Percentiles rank a stretch among this genome's conserved stretches.
Conservation (phyloP, 2,888 invertebrate species). For the Macrosiphum euphorbiae region DNA sequence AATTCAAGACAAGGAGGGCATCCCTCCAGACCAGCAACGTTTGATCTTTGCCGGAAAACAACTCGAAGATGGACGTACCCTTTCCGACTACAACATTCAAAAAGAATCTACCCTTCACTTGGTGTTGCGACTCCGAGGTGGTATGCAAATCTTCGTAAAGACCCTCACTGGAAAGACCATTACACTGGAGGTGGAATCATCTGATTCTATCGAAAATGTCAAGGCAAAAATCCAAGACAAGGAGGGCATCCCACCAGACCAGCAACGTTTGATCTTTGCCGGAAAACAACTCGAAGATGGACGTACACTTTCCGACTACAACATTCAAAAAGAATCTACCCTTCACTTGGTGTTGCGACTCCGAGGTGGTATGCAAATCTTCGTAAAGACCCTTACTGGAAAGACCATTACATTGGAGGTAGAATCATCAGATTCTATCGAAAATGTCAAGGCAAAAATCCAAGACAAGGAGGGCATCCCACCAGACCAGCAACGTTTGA, state of each 20-base stretch:
- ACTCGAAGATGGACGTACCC: slow-evolving; percentile 74
- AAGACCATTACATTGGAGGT: slow-evolving; percentile 73
- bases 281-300: slow-evolving; percentile 76
- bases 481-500: slow-evolving; percentile 76
- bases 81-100: slow-evolving; percentile 75
- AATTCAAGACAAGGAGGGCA: slow-evolving; percentile 70
- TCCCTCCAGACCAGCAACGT: slow-evolving; percentile 71
- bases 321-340: slow-evolving; percentile 75
- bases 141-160: slow-evolving; percentile 65
- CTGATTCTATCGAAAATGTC: slow-evolving; percentile 74
- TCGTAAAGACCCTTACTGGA: slow-evolving; percentile 72
- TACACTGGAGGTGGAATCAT: slow-evolving; percentile 72
- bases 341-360: slow-evolving; percentile 73
- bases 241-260: slow-evolving; percentile 71
- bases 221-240: slow-evolving; percentile 72
- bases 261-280: slow-evolving; percentile 73
- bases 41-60: slow-evolving; percentile 75
- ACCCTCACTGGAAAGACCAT: slow-evolving; percentile 71
- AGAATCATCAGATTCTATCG: slow-evolving; percentile 76
- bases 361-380: slow-evolving; percentile 77
- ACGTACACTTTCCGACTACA: slow-evolving; percentile 74
- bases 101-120: slow-evolving; percentile 73
- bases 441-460: slow-evolving; percentile 76
- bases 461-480: slow-evolving; percentile 77
- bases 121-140: slow-evolving; percentile 74